Base-by-base conservation (phyloP, 2,888 invertebrate species). In the Unio pictorum region DNA sequence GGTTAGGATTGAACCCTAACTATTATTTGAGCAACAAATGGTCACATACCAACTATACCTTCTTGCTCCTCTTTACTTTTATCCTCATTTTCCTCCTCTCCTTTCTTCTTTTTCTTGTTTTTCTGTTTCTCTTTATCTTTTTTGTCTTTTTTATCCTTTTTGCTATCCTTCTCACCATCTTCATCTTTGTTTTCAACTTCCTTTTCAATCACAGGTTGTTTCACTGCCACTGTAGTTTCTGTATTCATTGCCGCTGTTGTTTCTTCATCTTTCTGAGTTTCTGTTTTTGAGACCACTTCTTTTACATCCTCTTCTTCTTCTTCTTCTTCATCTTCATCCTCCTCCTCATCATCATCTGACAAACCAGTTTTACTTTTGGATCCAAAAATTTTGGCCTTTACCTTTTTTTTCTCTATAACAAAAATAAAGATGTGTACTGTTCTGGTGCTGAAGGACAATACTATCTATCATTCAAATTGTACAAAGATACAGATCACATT, bases 61-160 rank as follows among this genome's bases (percentile, higher is more conserved):
- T 67, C 61, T n/a, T 69, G 70, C 20, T 72, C 72, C 3, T 71
- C 67, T 15, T 74, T 69, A n/a, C 73, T 72, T n/a, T 75, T 67
- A 26, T 75, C 66, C n/a, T 73, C 67, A 61, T 78, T 68, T 26
- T 77, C 67, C 26, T 72, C 60, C 23, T 76, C 67, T 20, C 72
- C 61, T n/a, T 69, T 66, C 55, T 76, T 69, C 34, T 68, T 58
- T 57, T 78, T 67, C 20, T 76, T 67, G 6, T 73, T 65, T 20
- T 69, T 60, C 4, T 73, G 23, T 8, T 68, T 57, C 18, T 65
- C 45, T 45, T 73, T 68, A 20, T 69, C 56, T 54, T 61, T 62
- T 54, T 64, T 64, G 17, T 67, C 55, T 58, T 72, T 66, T 15
- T 65, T 60, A 45, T 69, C 65, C 34, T 69, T 75, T 28, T 71